Evolutionary conservation across 2,113 vertebrate genomes (phyloP), one percentile per base, ranked within the genome.

Genomic region (Ammodytes marinus): DNA sequence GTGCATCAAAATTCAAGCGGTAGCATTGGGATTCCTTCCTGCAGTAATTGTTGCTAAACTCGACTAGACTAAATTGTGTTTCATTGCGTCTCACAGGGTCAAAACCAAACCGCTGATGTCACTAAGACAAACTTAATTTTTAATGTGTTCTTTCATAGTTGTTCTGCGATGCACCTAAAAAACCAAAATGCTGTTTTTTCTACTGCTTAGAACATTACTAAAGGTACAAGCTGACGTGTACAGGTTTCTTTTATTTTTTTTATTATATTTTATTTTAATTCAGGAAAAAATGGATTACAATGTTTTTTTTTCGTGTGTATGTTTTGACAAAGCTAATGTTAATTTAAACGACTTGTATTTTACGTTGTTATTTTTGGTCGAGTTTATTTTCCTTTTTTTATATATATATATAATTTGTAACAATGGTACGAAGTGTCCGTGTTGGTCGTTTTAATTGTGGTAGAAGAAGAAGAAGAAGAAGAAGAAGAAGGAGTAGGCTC

Each of bases 91-190:
- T 80, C 84, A 84, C 77, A 14, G 79, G 74, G 77, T 72, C 45
- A 19, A 47, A 76, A 19, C 7, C 6, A n/a, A 39, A 43, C 0
- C 1, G 17, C 9, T 65, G 58, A 64, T 42, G 37, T 60, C 15
- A 39, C 55, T 69, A 47, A 4, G 42, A 37, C 42, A 0, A 47
- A 69, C 1, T 42, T 86, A n/a, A 35, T 60, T 74, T 81, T 2
- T 13, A 93, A 92, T 95, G 96, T 69, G 95, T 8, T 95, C 89
- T 95, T 96, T 96, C 95, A 95, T 96, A 90, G 96, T 96, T 96
- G 94, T 95, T 95, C 93, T 71, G 80, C 79, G 64, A 86, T n/a
- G 65, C 95, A 85, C 82, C 91, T 96, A n/a, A 90, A 96, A 95
- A 95, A 92, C 90, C 93, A 92, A 92, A 94, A 94, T 91, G 88